These are phyloP conservation scores for Aphelocoma californica DNA, from an alignment of 2,797 vertebrate species.

Conservation along the genomic window DNA sequence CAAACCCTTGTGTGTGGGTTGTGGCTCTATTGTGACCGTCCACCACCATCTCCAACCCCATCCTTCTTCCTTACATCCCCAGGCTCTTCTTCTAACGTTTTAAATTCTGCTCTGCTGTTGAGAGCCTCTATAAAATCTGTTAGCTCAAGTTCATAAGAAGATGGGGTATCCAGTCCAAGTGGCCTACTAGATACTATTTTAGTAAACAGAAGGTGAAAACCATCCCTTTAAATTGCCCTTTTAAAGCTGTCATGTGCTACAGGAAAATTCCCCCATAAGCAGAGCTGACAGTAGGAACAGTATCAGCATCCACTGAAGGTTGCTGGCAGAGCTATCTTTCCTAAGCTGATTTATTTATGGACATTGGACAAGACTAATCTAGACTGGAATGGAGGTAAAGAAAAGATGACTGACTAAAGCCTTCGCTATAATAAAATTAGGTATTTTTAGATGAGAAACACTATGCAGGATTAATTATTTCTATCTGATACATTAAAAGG, in stretches of 20 bases:
- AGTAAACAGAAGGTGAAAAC: slow-evolving; percentile 41
- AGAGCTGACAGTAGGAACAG: not conserved
- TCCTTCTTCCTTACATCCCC: not conserved
- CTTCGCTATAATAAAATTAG: not conserved
- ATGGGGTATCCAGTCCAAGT: not conserved
- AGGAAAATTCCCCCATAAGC: not conserved
- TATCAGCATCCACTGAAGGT: not conserved
- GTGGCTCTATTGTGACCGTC: not conserved
- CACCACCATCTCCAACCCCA: not conserved
- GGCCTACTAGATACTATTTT: not conserved
- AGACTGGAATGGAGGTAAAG: slow-evolving; percentile 33
- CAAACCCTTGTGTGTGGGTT: not conserved
- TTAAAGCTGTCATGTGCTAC: not conserved
- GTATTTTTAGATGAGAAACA: slow-evolving; percentile 31
- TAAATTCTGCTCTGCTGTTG: not conserved
- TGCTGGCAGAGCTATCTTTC: slow-evolving; percentile 46
- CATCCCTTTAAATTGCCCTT: slow-evolving; percentile 13
- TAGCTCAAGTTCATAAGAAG: not conserved
- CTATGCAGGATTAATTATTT: not conserved
- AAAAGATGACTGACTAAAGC: slow-evolving; percentile 19
- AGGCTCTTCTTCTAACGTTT: not conserved
- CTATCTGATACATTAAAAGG: not conserved
- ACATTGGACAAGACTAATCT: slow-evolving; percentile 26
- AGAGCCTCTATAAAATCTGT: not conserved
- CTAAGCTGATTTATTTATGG: slow-evolving; percentile 66